Conservation (phyloP, 1,140 invertebrate genomes). For the Drosophila melanogaster region DNA sequence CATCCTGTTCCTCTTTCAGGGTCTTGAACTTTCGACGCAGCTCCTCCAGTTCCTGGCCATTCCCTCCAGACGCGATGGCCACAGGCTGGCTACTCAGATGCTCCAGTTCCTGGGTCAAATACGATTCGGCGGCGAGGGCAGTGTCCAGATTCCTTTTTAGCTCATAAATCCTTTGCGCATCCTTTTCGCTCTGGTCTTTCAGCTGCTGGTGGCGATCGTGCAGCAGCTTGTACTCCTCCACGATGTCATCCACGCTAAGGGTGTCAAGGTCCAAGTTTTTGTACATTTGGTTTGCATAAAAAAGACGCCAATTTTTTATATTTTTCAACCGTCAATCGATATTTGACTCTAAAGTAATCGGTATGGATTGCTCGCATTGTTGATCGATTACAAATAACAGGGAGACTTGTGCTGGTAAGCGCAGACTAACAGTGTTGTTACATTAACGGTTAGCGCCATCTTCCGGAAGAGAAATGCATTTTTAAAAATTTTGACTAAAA, state of each 20-base stretch:
- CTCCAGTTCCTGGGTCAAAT: constrained; percentile 76
- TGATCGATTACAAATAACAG: not conserved
- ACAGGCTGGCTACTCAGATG: constrained; percentile 44
- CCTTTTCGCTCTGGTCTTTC: constrained; percentile 51
- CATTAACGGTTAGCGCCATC: not conserved
- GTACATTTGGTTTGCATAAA: constrained; percentile 42
- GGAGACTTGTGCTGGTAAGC: not conserved
- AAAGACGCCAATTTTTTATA: constrained; percentile 12
- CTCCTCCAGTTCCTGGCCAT: constrained; percentile 60
- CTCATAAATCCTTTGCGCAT: constrained; percentile 75
- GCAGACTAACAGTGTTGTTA: not conserved
- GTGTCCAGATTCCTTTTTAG: constrained; percentile 76
- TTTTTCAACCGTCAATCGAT: too few relatives aligned
- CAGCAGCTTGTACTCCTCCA: constrained; percentile 72
- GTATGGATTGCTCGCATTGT: not conserved
- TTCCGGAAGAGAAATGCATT: not conserved
- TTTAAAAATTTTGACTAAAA: not conserved
- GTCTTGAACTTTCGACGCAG: constrained; percentile 55
- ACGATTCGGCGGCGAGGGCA: constrained; percentile 61
- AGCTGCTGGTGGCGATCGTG: constrained; percentile 64
- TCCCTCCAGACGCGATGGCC: not conserved
- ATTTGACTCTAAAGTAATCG: not conserved
- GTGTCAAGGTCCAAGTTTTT: constrained; percentile 61
- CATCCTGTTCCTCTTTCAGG: constrained; percentile 53
- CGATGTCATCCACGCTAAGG: constrained; percentile 66